A percentile compares a stretch with the other conserved stretches of the same genome.
phyloP scores from a whole-genome alignment of 2,113 vertebrate species.

The Gadus macrocephalus region DNA sequence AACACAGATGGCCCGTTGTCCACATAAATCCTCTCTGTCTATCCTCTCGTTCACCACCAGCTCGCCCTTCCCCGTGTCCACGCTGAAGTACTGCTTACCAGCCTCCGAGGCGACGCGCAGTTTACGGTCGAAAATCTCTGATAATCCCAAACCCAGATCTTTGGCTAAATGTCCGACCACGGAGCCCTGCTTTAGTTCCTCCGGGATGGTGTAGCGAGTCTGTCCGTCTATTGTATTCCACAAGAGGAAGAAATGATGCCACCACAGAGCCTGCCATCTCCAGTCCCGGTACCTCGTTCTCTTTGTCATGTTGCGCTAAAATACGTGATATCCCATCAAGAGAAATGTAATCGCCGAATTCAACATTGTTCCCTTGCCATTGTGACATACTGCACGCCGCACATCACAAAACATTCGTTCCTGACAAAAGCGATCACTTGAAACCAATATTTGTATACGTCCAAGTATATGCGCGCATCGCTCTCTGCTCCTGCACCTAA shows the following conservation, averaged over 20 bases:
- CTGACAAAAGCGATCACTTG: neutral
- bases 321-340: constrained; percentile 23
- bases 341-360: neutral
- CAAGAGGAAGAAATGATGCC: constrained; percentile 43
- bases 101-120: constrained; percentile 72
- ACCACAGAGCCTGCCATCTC: constrained; percentile 49
- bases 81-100: constrained; percentile 74
- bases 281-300: constrained; percentile 13
- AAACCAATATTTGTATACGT: neutral
- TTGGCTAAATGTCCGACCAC: constrained; percentile 74
- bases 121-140: constrained; percentile 74
- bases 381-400: neutral
- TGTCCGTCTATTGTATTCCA: constrained; percentile 59
- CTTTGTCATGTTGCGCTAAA: constrained; percentile 15
- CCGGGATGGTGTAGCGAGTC: constrained; percentile 69
- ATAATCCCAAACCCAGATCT: constrained; percentile 73
- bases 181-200: constrained; percentile 67
- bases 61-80: constrained; percentile 59
- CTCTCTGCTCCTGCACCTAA: neutral
- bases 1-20: constrained; percentile 47
- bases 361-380: neutral
- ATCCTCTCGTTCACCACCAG: constrained; percentile 56
- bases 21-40: constrained; percentile 62
- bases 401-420: neutral
- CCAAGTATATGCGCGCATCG: constrained; percentile 3